Evolutionary conservation across 2,888 invertebrate genomes (phyloP).

Genomic region (Dicyrtoma fusca): DNA sequence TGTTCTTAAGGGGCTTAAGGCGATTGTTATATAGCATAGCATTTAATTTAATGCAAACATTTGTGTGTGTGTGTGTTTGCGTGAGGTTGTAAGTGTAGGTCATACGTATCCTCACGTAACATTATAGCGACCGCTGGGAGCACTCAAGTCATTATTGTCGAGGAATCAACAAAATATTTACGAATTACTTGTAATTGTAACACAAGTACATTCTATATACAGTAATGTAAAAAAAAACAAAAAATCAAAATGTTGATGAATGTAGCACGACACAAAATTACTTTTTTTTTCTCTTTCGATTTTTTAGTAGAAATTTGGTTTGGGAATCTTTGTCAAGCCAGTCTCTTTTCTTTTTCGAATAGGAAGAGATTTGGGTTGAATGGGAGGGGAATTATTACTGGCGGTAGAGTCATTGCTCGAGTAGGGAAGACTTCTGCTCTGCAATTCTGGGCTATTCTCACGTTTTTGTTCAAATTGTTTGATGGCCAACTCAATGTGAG

Average conservation of each 20-base stretch:
- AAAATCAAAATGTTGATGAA: not conserved
- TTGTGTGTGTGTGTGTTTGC: too few relatives aligned
- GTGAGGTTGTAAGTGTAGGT: too few relatives aligned
- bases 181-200: not conserved
- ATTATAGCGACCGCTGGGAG: too few relatives aligned
- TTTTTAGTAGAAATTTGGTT: conserved; percentile 53
- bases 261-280: not conserved
- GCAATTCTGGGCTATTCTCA: conserved; percentile 44
- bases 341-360: conserved; percentile 53
- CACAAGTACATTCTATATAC: conserved; percentile 3
- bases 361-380: not conserved
- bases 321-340: conserved; percentile 55
- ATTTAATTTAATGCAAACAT: too few relatives aligned
- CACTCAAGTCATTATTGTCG: too few relatives aligned
- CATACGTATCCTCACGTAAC: too few relatives aligned
- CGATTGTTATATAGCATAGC: too few relatives aligned
- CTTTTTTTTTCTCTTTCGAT: too few relatives aligned
- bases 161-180: not conserved
- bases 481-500: conserved; percentile 56
- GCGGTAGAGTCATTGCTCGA: conserved; percentile 29
- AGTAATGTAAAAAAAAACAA: not conserved
- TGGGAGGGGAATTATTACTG: conserved; percentile 1
- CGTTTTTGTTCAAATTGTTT: conserved; percentile 50
- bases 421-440: conserved; percentile 51
- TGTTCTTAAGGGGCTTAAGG: not conserved